Evolutionary conservation across 2,113 vertebrate genomes (phyloP), one percentile per base, ranked within the genome.

Genomic region (Aptenodytes patagonicus): DNA sequence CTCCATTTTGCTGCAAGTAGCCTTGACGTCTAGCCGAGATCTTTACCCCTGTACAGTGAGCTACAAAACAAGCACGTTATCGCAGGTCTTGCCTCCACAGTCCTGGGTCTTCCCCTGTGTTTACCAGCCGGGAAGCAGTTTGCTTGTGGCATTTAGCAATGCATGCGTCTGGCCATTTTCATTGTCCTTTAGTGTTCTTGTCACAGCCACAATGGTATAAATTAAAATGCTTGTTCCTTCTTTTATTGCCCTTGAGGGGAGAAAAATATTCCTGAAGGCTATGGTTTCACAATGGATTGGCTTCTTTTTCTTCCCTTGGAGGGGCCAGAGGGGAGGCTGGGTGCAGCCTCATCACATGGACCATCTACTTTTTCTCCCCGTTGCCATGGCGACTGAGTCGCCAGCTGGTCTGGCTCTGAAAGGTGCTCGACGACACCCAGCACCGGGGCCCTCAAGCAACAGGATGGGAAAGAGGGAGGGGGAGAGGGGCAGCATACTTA

Each of bases 321-420:
- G 75, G 73, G 77, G 68, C 84, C 6, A 6, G 73, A 94, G 54
- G 51, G 70, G 83, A 94, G 93, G 68, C 5, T 88, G 58, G 42
- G 72, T 95, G 69, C 88, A 79, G 84, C 84, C 72, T 85, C 68
- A 21, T 93, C 88, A 78, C 68, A 90, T 94, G 96, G 95, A 96
- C 93, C 73, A 51, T 75, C 64, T 62, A 86, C 82, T 72, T 90
- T 81, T 58, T 58, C 87, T 93, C 80, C 29, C 19, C 0, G 78
- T 96, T 97, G 71, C 95, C 87, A 97, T 87, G 89, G 97, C 0
- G 6, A 98, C 94, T 24, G 80, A 95, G 76, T 85, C 47, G 38
- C 78, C 0, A 26, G 57, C 80, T 92, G 58, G 78, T 81, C 89
- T 89, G 77, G 47, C 89, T 95, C 60, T 0, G 4, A 86, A 94